Evolutionary conservation across 2,797 vertebrate species (phyloP).

Genomic region (Chiroxiphia lanceolata): DNA sequence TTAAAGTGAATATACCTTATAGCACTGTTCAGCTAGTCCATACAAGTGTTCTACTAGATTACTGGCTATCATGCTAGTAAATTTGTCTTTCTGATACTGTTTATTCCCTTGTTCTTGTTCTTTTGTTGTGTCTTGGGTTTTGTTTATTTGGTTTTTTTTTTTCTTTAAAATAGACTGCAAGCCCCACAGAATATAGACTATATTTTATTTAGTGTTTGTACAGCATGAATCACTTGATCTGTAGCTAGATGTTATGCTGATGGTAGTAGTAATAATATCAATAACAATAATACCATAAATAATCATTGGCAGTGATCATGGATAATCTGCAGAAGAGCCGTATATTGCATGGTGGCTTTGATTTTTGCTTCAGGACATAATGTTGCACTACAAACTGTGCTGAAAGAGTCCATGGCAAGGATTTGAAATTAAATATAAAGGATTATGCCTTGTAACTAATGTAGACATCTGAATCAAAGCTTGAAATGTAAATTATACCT

Average conservation of each 20-base stretch:
- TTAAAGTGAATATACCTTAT: neutral
- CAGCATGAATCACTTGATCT: neutral
- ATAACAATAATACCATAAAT: neutral
- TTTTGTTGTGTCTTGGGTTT: neutral
- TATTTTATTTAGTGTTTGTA: neutral
- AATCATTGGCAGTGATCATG: neutral
- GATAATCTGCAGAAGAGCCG: neutral
- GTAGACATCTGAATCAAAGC: neutral
- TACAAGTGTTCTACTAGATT: neutral
- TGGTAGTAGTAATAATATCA: neutral
- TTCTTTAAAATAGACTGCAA: neutral
- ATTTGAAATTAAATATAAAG: neutral
- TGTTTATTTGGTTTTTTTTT: neutral
- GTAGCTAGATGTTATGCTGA: neutral
- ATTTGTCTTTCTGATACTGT: neutral
- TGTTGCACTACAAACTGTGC: neutral
- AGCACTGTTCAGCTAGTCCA: neutral
- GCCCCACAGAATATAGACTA: neutral
- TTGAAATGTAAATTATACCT: constrained; percentile 9
- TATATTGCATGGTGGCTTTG: neutral
- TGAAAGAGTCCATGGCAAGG: neutral
- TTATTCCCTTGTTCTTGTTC: neutral
- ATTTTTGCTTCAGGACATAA: neutral
- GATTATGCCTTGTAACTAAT: neutral
- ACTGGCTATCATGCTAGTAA: neutral